These are phyloP conservation scores for Chaetoderma sp. DNA, from an alignment of 2,888 invertebrate genomes.

Conservation along the genomic window DNA sequence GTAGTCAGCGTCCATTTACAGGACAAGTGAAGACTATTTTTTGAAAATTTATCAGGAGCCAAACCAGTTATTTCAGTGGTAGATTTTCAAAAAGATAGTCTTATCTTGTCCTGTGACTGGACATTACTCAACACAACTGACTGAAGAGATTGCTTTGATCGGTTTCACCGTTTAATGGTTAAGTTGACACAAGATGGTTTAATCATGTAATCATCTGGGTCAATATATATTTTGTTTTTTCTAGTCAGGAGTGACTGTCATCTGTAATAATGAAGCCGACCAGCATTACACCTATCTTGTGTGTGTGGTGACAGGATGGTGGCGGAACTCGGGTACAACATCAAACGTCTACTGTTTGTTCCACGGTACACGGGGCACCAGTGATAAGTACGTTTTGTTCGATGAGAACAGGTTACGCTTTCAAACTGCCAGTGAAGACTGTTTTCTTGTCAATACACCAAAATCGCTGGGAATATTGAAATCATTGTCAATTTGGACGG, in stretches of 20 bases:
- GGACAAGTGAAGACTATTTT: too few relatives aligned
- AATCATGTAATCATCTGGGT: too few relatives aligned
- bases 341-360: slow-evolving; percentile 54
- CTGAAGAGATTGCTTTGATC: too few relatives aligned
- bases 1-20: too few relatives aligned
- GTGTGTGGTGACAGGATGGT: slow-evolving; percentile 55
- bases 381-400: slow-evolving; percentile 33
- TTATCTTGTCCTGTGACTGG: too few relatives aligned
- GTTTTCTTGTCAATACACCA: slow-evolving; percentile 53
- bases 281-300: slow-evolving; percentile 48
- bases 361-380: slow-evolving; percentile 30
- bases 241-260: slow-evolving; percentile 45
- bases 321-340: slow-evolving; percentile 52
- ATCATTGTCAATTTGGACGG: slow-evolving; percentile 54
- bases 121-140: too few relatives aligned
- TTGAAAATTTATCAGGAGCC: too few relatives aligned
- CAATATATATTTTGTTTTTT: background rate
- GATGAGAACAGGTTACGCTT: slow-evolving; percentile 39
- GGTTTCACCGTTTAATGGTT: too few relatives aligned
- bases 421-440: slow-evolving; percentile 53
- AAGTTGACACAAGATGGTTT: too few relatives aligned
- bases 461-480: slow-evolving; percentile 45
- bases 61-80: too few relatives aligned
- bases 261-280: slow-evolving; percentile 41
- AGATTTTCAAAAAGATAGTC: too few relatives aligned